These are phyloP conservation scores for Nicator chloris DNA, from an alignment of 2,113 vertebrate species.

Conservation along the genomic window DNA sequence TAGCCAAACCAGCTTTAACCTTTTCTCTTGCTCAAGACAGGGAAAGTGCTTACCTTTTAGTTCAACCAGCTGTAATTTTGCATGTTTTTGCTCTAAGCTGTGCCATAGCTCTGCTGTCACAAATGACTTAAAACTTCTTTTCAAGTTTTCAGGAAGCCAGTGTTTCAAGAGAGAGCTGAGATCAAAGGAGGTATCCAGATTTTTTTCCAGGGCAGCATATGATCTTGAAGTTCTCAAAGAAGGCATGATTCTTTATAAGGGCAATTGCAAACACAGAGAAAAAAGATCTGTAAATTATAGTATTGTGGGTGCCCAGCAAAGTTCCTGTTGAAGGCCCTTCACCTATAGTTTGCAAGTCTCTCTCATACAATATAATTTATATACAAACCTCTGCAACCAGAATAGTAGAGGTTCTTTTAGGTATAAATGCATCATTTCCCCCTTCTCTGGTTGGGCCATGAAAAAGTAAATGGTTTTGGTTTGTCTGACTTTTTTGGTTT, in stretches of 20 bases:
- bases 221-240: not conserved
- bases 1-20: not conserved
- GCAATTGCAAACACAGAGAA: not conserved
- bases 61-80: not conserved
- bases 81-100: not conserved
- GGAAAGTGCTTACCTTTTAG: not conserved
- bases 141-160: not conserved
- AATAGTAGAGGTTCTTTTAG: not conserved
- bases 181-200: not conserved
- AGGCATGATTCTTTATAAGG: not conserved
- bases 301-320: not conserved
- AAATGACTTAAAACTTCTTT: not conserved
- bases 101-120: not conserved
- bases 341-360: not conserved
- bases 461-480: not conserved
- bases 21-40: not conserved
- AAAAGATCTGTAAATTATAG: not conserved
- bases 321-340: not conserved
- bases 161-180: not conserved
- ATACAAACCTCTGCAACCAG: not conserved
- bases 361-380: not conserved
- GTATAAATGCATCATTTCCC: not conserved
- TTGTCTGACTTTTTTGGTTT: not conserved
- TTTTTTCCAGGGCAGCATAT: not conserved
- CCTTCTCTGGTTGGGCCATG: not conserved